Evolutionary conservation across 2,113 vertebrate genomes (phyloP).

Genomic region (Albula glossodonta): DNA sequence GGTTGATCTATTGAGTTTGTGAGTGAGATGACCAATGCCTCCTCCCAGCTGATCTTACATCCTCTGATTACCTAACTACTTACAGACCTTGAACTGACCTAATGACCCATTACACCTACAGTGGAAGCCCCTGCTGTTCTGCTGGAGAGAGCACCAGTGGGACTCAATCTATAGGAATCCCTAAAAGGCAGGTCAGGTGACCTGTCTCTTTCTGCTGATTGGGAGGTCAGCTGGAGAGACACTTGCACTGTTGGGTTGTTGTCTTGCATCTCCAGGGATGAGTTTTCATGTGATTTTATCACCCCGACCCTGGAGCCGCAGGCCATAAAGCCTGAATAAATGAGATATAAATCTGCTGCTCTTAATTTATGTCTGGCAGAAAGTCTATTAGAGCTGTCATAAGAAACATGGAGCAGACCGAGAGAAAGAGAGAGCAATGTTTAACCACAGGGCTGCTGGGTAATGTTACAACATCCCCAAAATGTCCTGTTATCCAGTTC

Average conservation of each 20-base stretch:
- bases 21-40: background rate
- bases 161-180: background rate
- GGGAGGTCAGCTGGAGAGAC: background rate
- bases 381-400: slow-evolving; percentile 73
- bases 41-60: background rate
- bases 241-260: background rate
- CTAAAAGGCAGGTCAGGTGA: background rate
- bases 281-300: slow-evolving; percentile 65
- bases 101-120: background rate
- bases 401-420: slow-evolving; percentile 40
- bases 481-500: no score
- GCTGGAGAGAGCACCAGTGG: background rate
- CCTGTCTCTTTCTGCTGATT: background rate
- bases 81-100: background rate
- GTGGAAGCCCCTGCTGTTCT: background rate
- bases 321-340: slow-evolving; percentile 62
- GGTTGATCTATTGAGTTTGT: background rate
- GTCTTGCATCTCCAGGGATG: slow-evolving; percentile 39
- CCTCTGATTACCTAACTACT: background rate
- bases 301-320: slow-evolving; percentile 50
- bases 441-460: no score
- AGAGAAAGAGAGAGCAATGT: slow-evolving; percentile 35
- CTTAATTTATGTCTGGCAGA: slow-evolving; percentile 63
- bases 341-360: slow-evolving; percentile 70
- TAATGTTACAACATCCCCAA: no score